Evolutionary conservation across 1,140 invertebrate genomes (phyloP), one percentile per base, ranked within the genome.

Genomic region (Zophobas atratus): DNA sequence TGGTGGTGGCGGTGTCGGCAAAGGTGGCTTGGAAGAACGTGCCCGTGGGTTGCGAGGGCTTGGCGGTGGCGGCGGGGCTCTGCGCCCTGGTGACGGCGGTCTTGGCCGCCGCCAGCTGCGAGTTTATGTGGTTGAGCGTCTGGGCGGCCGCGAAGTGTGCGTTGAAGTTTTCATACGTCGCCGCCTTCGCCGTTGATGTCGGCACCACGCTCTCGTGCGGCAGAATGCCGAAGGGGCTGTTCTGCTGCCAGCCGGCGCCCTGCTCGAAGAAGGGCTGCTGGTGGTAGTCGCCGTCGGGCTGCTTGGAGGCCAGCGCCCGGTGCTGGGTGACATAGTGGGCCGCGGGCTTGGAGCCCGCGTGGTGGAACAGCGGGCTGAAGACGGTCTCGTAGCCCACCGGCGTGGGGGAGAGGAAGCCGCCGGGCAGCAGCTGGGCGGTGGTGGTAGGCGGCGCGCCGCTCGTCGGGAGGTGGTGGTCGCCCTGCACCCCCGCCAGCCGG

Each of bases 141-240:
- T 92, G 91, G 57, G 90, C 90, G 75, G 89, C 88, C 74, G 88
- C 88, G 87, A 93, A 93, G 83, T 92, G 91, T 76, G 91, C 87
- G 85, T 93, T 93, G 77, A 92, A 90, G 81, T 91, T 92, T 81
- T 93, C 92, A 85, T 92, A 93, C 78, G 90, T 89, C 35, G 88
- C 86, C 36, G 89, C 88, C 48, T 91, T 89, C 78, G 90, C 88
- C 78, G 89, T 90, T 39, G 92, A 90, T 38, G 91, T 92, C 1
- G 92, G 88, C 76, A 93, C 92, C 78, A 93, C 90, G 87, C 91
- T 93, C 87, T 94, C 93, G 84, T 94, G 93, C 6, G 93, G 93
- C 81, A 94, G 86, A 81, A 94, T 93, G 51, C 93, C 93, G 86
- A 94, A 94, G 0, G 93, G 92, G 82, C 92, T 93, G 84, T 90